phyloP scores from a whole-genome alignment of 1,140 invertebrate species.

The Drosophila fuyamai region DNA sequence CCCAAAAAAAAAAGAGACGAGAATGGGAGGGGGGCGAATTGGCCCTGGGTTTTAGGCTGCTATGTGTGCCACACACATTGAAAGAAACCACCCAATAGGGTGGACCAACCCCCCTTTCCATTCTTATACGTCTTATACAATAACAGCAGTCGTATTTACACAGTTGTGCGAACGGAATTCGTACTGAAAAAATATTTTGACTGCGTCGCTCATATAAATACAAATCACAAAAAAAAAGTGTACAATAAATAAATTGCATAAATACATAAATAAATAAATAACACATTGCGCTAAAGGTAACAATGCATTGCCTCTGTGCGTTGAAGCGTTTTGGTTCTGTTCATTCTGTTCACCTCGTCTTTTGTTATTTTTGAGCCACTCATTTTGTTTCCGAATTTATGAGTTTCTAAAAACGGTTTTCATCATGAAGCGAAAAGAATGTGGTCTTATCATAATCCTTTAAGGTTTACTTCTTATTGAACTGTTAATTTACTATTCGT shows the following conservation, averaged over 20 bases:
- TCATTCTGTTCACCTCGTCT: conserved; percentile 9
- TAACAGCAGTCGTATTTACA: conserved; percentile 62
- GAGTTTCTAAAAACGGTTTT: not conserved
- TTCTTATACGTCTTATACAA: conserved; percentile 25
- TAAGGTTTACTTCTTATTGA: no score
- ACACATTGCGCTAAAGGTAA: conserved; percentile 38
- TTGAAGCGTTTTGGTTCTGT: conserved; percentile 34
- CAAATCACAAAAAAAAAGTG: conserved; percentile 32
- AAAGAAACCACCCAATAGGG: conserved; percentile 27
- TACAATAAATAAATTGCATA: conserved; percentile 76
- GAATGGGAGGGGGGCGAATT: not conserved
- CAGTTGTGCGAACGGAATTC: conserved; percentile 61
- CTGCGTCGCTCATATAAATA: conserved; percentile 29
- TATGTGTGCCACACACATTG: conserved; percentile 32
- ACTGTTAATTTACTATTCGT: no score
- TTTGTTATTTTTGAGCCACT: conserved; percentile 59
- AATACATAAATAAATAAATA: conserved; percentile 67
- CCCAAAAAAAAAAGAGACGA: not conserved
- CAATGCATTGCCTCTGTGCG: conserved; percentile 57
- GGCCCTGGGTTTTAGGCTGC: conserved; percentile 20
- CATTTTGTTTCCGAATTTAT: conserved; percentile 16
- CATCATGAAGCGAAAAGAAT: not conserved
- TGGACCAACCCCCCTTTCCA: conserved; percentile 10
- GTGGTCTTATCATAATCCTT: no score
- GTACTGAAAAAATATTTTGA: conserved; percentile 47